Percentiles rank a stretch among this genome's conserved stretches.
phyloP scores from a whole-genome alignment of 2,797 vertebrate genomes.

The Cygnus olor region DNA sequence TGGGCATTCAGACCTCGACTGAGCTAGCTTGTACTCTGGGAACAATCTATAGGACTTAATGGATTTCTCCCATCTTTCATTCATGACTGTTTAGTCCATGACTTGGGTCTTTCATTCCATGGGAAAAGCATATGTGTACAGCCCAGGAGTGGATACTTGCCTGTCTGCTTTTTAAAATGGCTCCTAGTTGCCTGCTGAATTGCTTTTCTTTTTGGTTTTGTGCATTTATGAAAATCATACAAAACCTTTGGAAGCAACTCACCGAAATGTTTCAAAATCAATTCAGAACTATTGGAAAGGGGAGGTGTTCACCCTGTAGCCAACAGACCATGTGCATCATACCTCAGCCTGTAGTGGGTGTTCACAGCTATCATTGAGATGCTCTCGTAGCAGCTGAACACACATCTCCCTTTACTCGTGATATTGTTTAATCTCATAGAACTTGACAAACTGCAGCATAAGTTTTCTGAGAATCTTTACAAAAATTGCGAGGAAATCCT shows the following conservation, averaged over 20 bases:
- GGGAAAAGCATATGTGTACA: neutral
- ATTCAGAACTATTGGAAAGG: neutral
- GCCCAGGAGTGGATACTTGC: neutral
- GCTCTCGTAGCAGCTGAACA: neutral
- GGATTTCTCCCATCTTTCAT: conserved; percentile 49
- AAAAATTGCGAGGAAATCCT: neutral
- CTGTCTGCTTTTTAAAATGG: neutral
- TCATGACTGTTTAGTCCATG: conserved; percentile 10
- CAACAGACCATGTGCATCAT: neutral
- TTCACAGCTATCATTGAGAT: conserved; percentile 3
- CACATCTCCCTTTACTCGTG: neutral
- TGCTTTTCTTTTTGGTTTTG: neutral
- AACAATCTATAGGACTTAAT: neutral
- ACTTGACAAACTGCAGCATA: neutral
- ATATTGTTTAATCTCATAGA: neutral
- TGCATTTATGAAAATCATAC: neutral
- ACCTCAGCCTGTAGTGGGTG: neutral
- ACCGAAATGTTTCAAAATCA: conserved; percentile 3
- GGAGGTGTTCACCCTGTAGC: neutral
- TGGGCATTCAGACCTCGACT: neutral
- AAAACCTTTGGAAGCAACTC: neutral
- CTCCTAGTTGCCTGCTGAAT: neutral
- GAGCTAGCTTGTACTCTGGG: neutral
- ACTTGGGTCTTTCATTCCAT: neutral
- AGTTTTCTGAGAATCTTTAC: neutral